Evolutionary conservation across 2,797 vertebrate genomes (phyloP), one percentile per base, ranked within the genome.

Genomic region (Myiotriccus ornatus): DNA sequence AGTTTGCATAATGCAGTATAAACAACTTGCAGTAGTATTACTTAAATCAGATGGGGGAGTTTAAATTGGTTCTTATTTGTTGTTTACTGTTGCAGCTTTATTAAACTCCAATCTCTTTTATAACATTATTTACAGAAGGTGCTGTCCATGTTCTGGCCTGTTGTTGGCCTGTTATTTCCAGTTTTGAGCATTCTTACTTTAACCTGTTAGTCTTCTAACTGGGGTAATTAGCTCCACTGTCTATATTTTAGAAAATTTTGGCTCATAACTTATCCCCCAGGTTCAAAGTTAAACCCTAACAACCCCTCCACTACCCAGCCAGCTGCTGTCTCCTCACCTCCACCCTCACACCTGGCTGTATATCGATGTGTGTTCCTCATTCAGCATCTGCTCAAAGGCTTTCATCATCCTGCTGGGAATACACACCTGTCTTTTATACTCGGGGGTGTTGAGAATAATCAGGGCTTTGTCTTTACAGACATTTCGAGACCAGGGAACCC

Each of bases 1-100:
- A 37, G 52, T 94, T 94, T 97, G 82, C 32, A 47, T 94, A 89
- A 94, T 46, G 53, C 65, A 63, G 28, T 76, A 21, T 78, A 73
- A 84, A 87, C 74, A 59, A 89, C 34, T 47, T 88, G 63, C 32
- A 62, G 35, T 59, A 71, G 49, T 79, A 56, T 64, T 91, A 55
- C 71, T 84, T 88, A 81, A 85, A 93, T 83, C 76, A 93, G 80
- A 53, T 23, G 60, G 49, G 24, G 49, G 41, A 87, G 18, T 86
- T 93, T 34, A 75, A 94, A 90, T 78, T 46, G n/a, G 62, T 93
- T 91, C 65, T 75, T 81, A 43, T 47, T 93, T 90, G 35, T 62
- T 80, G 32, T 89, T 81, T 76, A 39, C 60, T 67, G 7, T 75
- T 64, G 53, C n/a, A 77, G 24, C 35, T 76, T 69, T 74, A 53